phyloP scores from a whole-genome alignment of 2,113 vertebrate species.

The Mormoops blainvillei region DNA sequence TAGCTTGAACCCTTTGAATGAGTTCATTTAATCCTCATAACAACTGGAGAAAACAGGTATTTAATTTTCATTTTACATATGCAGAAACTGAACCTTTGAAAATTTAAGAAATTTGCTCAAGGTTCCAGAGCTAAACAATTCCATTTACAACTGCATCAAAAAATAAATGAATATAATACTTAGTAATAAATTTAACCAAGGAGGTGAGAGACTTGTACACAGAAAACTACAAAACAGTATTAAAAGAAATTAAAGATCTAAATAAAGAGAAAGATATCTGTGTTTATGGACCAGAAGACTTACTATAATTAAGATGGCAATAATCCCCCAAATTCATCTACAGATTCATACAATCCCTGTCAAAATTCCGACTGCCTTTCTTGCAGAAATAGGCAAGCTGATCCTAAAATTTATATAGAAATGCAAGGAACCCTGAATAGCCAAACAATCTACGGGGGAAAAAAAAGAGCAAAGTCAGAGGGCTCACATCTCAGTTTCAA shows the following conservation, averaged over 20 bases:
- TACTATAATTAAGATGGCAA: background rate
- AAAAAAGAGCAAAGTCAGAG: background rate
- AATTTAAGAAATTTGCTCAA: background rate
- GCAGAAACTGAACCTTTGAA: background rate
- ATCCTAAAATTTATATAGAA: background rate
- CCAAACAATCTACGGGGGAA: background rate
- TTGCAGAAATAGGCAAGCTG: background rate
- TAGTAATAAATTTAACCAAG: background rate
- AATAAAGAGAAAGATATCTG: background rate
- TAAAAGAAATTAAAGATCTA: background rate
- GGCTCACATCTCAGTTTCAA: background rate
- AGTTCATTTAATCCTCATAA: background rate
- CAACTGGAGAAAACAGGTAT: background rate
- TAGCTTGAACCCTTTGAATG: background rate
- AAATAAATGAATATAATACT: background rate
- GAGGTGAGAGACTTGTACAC: background rate
- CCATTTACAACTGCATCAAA: background rate
- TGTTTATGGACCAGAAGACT: background rate
- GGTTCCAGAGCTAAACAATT: background rate
- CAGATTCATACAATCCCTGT: background rate
- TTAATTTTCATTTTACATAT: background rate
- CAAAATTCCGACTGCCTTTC: background rate
- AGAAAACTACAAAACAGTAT: no score
- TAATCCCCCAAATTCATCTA: background rate
- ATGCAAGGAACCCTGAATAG: background rate